Percentiles rank a stretch among this genome's conserved stretches.
These are phyloP conservation scores for Lamproptera curius DNA, from an alignment of 2,888 invertebrate species.

Conservation along the genomic window DNA sequence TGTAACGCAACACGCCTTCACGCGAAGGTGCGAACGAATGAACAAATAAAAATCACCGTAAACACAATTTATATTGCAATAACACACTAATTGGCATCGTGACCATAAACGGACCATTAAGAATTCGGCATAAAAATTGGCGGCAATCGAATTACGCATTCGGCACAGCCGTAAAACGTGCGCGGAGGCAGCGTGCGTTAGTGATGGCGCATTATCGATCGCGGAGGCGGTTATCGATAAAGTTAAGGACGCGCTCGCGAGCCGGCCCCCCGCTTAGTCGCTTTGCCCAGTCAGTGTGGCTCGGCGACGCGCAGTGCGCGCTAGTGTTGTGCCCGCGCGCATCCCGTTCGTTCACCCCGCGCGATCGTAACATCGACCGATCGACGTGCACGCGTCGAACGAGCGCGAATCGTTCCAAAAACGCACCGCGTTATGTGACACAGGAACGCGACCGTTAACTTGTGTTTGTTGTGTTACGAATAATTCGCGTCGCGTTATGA, in stretches of 20 bases:
- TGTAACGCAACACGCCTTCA: background rate
- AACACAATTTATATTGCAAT: constrained; percentile 11
- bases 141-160: constrained; percentile 15
- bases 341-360: constrained; percentile 50
- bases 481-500: constrained; percentile 39
- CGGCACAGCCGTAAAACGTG: constrained; percentile 18
- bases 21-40: constrained; percentile 10
- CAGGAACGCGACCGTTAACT: constrained; percentile 34
- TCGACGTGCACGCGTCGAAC: constrained; percentile 43
- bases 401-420: constrained; percentile 38
- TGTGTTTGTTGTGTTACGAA: constrained; percentile 32
- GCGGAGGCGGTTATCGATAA: constrained; percentile 55
- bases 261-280: constrained; percentile 45
- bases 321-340: constrained; percentile 41
- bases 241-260: constrained; percentile 47
- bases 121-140: constrained; percentile 27
- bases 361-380: constrained; percentile 60
- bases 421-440: constrained; percentile 26
- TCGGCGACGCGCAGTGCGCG: constrained; percentile 55
- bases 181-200: constrained; percentile 20
- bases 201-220: constrained; percentile 30
- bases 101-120: constrained; percentile 28
- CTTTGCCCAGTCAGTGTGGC: constrained; percentile 49
- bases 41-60: constrained; percentile 13
- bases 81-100: constrained; percentile 25